These are phyloP conservation scores for Astropecten irregularis DNA, from an alignment of 53 echinoderm and acorn worm genomes.

Conservation along the genomic window DNA sequence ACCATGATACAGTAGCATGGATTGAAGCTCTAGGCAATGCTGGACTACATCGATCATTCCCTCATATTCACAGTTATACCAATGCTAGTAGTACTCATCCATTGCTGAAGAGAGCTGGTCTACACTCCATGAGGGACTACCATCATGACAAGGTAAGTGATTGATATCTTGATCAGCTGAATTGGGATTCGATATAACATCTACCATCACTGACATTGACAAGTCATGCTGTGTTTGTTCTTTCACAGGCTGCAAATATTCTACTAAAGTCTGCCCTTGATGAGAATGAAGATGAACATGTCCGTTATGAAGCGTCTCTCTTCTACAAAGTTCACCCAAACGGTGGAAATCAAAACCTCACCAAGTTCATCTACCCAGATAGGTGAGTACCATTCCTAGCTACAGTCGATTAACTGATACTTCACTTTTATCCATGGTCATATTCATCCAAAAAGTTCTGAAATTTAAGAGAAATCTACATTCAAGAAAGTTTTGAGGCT, in stretches of 20 bases:
- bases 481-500: too few species aligned
- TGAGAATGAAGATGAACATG: constrained; percentile 25
- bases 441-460: too few species aligned
- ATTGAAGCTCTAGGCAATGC: constrained; percentile 53
- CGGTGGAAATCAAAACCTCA: background rate
- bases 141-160: constrained; percentile 34
- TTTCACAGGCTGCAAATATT: constrained; percentile 5
- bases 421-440: too few species aligned
- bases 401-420: too few species aligned
- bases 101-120: constrained; percentile 46
- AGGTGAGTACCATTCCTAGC: too few species aligned
- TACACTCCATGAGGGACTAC: constrained; percentile 52
- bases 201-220: too few species aligned
- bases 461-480: too few species aligned
- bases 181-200: too few species aligned
- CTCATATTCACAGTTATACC: constrained; percentile 40
- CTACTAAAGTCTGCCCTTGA: constrained; percentile 35
- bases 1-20: constrained; percentile 41
- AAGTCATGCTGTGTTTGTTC: too few species aligned
- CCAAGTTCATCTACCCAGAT: constrained; percentile 6
- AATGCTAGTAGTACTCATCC: constrained; percentile 32
- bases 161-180: too few species aligned
- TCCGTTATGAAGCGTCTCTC: constrained; percentile 45
- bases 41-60: constrained; percentile 42
- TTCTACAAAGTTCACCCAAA: constrained; percentile 43